Evolutionary conservation across 2,888 invertebrate species (phyloP).

Genomic region (Drosophila prostipennis): DNA sequence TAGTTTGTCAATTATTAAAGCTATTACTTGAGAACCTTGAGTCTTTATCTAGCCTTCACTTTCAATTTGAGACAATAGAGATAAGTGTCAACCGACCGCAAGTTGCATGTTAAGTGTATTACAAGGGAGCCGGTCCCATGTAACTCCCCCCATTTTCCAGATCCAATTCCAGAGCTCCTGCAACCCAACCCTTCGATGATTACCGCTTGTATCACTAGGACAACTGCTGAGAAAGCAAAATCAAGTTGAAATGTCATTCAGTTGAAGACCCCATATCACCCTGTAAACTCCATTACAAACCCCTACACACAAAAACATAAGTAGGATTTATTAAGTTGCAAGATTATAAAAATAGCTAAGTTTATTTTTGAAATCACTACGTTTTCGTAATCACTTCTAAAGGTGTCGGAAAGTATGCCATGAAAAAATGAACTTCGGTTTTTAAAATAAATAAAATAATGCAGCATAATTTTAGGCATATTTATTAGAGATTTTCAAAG

Average conservation of each 20-base stretch:
- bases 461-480: too few relatives aligned
- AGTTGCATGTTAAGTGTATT: conserved; percentile 1
- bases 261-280: neutral
- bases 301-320: neutral
- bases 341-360: too few relatives aligned
- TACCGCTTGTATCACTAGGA: conserved; percentile 10
- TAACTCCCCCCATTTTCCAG: neutral
- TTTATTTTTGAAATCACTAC: too few relatives aligned
- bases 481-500: too few relatives aligned
- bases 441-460: too few relatives aligned
- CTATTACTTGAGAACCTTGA: too few relatives aligned
- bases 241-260: conserved; percentile 12
- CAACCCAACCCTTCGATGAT: neutral
- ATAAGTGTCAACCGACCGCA: conserved; percentile 1
- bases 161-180: neutral
- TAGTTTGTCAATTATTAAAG: too few relatives aligned
- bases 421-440: too few relatives aligned
- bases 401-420: too few relatives aligned
- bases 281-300: neutral
- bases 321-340: too few relatives aligned
- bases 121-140: neutral
- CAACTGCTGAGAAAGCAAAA: conserved; percentile 23
- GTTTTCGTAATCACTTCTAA: too few relatives aligned
- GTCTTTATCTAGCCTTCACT: neutral
- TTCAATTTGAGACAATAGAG: neutral